These are phyloP conservation scores for Centroberyx gerrardi DNA, from an alignment of 2,797 vertebrate genomes.

Conservation along the genomic window DNA sequence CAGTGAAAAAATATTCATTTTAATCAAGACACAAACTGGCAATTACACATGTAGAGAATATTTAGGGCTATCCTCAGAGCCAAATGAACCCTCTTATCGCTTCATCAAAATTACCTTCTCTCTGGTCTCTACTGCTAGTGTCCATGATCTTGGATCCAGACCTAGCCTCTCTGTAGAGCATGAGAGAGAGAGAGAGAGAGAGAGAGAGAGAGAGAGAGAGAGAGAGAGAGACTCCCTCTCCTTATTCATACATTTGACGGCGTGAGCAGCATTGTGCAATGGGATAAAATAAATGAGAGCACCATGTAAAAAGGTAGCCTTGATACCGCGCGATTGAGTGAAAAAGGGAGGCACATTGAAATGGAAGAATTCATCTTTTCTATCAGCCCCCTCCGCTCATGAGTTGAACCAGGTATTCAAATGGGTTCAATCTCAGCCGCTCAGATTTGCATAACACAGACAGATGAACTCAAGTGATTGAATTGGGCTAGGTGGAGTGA, in stretches of 20 bases:
- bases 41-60: constrained; percentile 11
- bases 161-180: constrained; percentile 49
- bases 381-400: constrained; percentile 72
- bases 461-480: constrained; percentile 86
- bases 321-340: constrained; percentile 78
- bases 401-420: constrained; percentile 81
- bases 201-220: constrained; percentile 25
- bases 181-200: constrained; percentile 23
- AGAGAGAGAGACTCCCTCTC: constrained; percentile 56
- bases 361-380: constrained; percentile 82
- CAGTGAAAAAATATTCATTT: too few species aligned
- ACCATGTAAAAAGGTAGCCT: constrained; percentile 84
- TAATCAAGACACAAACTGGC: neutral
- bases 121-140: constrained; percentile 53
- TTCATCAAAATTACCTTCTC: constrained; percentile 62
- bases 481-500: constrained; percentile 80
- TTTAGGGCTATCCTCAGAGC: constrained; percentile 58
- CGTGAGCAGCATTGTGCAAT: constrained; percentile 75
- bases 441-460: constrained; percentile 86
- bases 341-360: constrained; percentile 82
- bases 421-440: constrained; percentile 83
- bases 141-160: constrained; percentile 78
- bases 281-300: constrained; percentile 83
- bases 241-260: constrained; percentile 75
- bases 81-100: constrained; percentile 57